A percentile compares a stretch with the other conserved stretches of the same genome.
Evolutionary conservation across 2,888 invertebrate species (phyloP).

Genomic region (Desoria tigrina): DNA sequence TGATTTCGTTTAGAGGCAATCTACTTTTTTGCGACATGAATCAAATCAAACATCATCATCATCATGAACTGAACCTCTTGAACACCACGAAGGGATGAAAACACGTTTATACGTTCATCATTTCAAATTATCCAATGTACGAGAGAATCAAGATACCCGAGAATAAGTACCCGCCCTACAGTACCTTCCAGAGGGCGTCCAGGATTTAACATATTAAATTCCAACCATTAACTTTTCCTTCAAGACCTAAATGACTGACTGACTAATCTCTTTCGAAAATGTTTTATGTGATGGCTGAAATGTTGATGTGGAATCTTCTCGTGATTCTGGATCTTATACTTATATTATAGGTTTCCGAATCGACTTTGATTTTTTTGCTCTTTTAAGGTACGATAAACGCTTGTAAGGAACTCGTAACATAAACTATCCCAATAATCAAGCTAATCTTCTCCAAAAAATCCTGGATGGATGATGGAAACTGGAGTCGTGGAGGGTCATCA

Average conservation of each 20-base stretch:
- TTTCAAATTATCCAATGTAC: not conserved
- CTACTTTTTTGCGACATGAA: conserved; percentile 19
- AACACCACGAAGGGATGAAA: conserved; percentile 20
- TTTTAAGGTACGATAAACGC: no score
- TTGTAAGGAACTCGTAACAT: no score
- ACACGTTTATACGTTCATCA: conserved; percentile 12
- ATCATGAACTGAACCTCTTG: conserved; percentile 1
- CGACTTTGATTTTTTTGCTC: no score
- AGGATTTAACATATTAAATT: no score
- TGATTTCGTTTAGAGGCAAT: conserved; percentile 6
- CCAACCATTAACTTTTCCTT: no score
- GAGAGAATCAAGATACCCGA: conserved; percentile 6
- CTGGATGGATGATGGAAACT: no score
- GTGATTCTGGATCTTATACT: no score
- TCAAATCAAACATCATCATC: conserved; percentile 20
- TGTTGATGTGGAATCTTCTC: no score
- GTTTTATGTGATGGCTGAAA: conserved; percentile 1
- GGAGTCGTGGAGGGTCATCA: conserved; percentile 4
- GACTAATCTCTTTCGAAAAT: conserved; percentile 40
- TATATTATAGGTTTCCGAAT: no score
- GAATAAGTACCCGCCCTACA: conserved; percentile 3
- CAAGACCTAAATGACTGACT: conserved; percentile 28
- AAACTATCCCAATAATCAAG: no score
- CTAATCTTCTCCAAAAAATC: no score
- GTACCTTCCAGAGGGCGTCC: conserved; percentile 34